Evolutionary conservation across 1,140 invertebrate species (phyloP).

Genomic region (Euglossa dilemma): DNA sequence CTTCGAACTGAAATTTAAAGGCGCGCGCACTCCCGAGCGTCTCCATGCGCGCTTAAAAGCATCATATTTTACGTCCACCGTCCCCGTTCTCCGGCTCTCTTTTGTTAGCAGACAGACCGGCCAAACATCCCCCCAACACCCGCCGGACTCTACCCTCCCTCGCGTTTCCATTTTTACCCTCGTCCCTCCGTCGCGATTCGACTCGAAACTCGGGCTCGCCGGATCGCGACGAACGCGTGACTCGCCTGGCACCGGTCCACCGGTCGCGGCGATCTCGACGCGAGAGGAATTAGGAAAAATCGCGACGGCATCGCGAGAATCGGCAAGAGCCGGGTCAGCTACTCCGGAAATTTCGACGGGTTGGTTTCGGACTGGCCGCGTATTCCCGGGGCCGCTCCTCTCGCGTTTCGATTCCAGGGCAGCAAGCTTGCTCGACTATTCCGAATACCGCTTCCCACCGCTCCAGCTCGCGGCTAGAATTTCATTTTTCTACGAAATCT

Average conservation of each 20-base stretch:
- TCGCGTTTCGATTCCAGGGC: conserved; percentile 42
- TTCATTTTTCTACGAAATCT: conserved; percentile 17
- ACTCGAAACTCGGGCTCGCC: no score
- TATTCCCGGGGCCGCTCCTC: conserved; percentile 7
- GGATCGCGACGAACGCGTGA: no score
- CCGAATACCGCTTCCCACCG: background rate
- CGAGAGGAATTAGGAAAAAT: conserved; percentile 29
- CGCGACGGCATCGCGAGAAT: background rate
- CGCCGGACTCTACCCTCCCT: conserved; percentile 27
- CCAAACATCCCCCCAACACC: conserved; percentile 55
- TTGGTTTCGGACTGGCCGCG: background rate
- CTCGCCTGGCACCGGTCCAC: background rate
- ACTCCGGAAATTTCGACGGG: conserved; percentile 31
- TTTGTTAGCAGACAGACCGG: conserved; percentile 47
- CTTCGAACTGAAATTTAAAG: conserved; percentile 77
- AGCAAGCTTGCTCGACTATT: conserved; percentile 17
- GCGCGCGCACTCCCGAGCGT: conserved; percentile 35
- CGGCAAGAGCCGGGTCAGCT: conserved; percentile 14
- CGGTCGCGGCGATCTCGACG: background rate
- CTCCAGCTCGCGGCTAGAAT: background rate
- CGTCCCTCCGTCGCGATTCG: background rate
- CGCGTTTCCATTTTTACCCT: conserved; percentile 3
- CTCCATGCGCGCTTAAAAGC: conserved; percentile 72
- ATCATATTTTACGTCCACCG: conserved; percentile 78
- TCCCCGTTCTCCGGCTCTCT: conserved; percentile 32